phyloP scores from a whole-genome alignment of 2,797 vertebrate genomes.

The Coranthus polyacanthus region DNA sequence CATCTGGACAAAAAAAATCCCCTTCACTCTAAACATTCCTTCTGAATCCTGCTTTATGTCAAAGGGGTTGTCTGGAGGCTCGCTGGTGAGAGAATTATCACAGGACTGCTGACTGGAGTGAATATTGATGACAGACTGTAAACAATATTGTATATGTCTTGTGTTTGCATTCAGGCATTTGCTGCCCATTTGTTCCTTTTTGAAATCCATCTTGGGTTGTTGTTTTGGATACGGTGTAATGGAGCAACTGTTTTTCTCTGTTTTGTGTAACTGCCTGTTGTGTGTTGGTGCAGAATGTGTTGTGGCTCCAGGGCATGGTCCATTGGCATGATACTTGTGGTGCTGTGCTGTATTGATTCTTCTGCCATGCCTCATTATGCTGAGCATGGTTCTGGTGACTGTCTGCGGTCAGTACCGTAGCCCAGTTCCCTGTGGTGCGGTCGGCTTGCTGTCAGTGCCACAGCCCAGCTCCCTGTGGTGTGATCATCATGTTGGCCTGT shows the following conservation, averaged over 20 bases:
- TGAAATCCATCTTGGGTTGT: background rate
- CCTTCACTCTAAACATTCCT: conserved; percentile 60
- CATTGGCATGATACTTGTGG: conserved; percentile 28
- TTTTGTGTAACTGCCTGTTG: conserved; percentile 7
- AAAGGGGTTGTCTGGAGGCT: conserved; percentile 70
- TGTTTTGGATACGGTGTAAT: background rate
- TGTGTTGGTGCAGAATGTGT: conserved; percentile 13
- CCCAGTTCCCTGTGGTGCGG: conserved; percentile 74
- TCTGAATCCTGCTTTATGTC: conserved; percentile 83
- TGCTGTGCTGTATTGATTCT: conserved; percentile 78
- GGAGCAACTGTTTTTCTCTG: background rate
- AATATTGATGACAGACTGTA: conserved; percentile 81
- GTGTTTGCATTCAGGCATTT: conserved; percentile 25
- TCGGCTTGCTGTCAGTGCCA: conserved; percentile 66
- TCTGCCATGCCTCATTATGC: conserved; percentile 81
- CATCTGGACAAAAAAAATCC: conserved; percentile 29
- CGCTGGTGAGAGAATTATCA: conserved; percentile 81
- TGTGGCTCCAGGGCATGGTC: conserved; percentile 5
- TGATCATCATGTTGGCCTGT: conserved; percentile 67
- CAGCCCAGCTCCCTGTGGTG: conserved; percentile 73
- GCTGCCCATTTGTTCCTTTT: conserved; percentile 6
- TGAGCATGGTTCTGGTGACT: conserved; percentile 79
- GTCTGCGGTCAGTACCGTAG: conserved; percentile 83
- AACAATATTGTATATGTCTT: conserved; percentile 56
- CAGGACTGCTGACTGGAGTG: conserved; percentile 72